phyloP scores from a whole-genome alignment of 2,797 vertebrate species.

The Cryptoblepharus egeriae region DNA sequence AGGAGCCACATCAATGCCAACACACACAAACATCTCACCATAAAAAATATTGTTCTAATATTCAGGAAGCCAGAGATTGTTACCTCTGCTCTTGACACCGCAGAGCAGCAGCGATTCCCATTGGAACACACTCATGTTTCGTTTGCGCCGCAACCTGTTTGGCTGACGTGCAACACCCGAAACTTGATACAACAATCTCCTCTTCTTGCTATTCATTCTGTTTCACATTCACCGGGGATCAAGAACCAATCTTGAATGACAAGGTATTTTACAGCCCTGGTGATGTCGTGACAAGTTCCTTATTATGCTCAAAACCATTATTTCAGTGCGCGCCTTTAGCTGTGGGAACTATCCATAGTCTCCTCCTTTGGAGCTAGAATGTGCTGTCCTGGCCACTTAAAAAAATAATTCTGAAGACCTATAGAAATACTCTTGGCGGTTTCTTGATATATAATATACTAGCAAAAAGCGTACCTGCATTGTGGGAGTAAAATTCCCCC shows the following conservation, averaged over 20 bases:
- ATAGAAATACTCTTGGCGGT: neutral
- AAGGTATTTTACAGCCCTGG: neutral
- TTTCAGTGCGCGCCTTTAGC: neutral
- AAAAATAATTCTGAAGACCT: slow-evolving; percentile 35
- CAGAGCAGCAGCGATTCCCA: neutral
- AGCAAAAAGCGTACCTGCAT: no score
- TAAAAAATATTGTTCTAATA: no score
- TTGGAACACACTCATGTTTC: neutral
- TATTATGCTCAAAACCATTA: neutral
- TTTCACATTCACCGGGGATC: neutral
- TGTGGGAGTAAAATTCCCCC: no score
- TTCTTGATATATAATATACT: no score
- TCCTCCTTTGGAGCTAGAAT: fast-evolving
- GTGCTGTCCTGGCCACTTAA: neutral
- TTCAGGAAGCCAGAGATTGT: neutral
- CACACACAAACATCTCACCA: neutral
- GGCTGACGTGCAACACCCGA: neutral
- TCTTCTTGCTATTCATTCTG: neutral
- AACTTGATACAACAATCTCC: neutral
- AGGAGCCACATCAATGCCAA: no score
- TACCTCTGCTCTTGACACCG: neutral
- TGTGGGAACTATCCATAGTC: neutral
- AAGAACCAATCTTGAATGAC: neutral
- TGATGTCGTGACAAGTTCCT: neutral
- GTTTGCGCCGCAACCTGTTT: neutral